phyloP scores from a whole-genome alignment of 1,140 invertebrate genomes.

The Heliconius melpomene region DNA sequence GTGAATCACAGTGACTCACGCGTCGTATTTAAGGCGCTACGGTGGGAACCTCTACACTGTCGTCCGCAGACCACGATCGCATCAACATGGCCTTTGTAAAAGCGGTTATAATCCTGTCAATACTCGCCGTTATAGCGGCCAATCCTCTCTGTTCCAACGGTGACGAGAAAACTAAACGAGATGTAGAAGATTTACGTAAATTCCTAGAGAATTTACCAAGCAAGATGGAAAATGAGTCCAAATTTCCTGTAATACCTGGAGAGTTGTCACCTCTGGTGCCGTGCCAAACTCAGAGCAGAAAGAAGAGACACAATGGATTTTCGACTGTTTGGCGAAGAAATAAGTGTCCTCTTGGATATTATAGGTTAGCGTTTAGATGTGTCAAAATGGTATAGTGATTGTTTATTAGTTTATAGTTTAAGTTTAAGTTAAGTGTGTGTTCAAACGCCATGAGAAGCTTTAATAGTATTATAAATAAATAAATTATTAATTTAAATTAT shows the following conservation, averaged over 20 bases:
- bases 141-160: conserved; percentile 42
- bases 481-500: not conserved
- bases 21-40: not conserved
- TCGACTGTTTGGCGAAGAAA: conserved; percentile 38
- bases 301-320: conserved; percentile 30
- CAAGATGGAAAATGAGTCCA: conserved; percentile 10
- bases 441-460: conserved; percentile 35
- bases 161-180: conserved; percentile 24
- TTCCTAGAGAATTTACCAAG: conserved; percentile 43
- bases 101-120: not conserved
- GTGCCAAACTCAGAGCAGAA: conserved; percentile 45
- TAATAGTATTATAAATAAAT: conserved; percentile 34
- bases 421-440: conserved; percentile 15
- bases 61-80: not conserved
- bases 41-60: conserved; percentile 5
- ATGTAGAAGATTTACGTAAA: conserved; percentile 38
- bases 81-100: conserved; percentile 24
- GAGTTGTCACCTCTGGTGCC: conserved; percentile 43
- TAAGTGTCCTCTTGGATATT: conserved; percentile 35
- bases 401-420: not conserved
- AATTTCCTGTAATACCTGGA: conserved; percentile 45
- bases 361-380: conserved; percentile 33
- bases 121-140: not conserved
- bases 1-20: conserved; percentile 29
- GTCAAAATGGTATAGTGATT: conserved; percentile 8